Conservation (phyloP, 2,113 vertebrate species). For the Macroglossus sobrinus region DNA sequence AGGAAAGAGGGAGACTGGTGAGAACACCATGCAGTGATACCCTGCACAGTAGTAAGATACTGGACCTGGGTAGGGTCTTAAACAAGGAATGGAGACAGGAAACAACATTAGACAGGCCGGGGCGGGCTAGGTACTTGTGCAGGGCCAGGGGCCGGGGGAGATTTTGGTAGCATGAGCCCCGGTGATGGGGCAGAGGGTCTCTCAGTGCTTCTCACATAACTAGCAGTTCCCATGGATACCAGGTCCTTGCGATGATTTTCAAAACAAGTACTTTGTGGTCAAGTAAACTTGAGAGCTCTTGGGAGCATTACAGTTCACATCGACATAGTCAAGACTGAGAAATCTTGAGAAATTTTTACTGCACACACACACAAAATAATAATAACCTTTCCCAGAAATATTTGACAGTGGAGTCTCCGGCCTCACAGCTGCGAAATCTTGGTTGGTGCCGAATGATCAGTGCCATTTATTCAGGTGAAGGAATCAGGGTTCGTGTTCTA, state of each 20-base stretch:
- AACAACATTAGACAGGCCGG: rapidly evolving
- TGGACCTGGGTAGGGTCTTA: rapidly evolving
- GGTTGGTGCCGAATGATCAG: rapidly evolving
- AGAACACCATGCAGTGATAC: rapidly evolving
- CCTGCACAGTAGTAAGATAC: rapidly evolving
- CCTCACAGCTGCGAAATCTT: neutral
- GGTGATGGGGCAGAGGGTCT: neutral
- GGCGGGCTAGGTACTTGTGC: rapidly evolving
- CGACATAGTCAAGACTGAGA: neutral
- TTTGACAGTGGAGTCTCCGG: neutral
- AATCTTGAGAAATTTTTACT: neutral
- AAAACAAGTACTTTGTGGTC: neutral
- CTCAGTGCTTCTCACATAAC: rapidly evolving
- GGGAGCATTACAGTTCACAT: neutral
- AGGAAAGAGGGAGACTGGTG: neutral
- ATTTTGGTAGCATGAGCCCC: neutral
- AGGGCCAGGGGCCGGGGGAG: neutral
- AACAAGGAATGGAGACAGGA: no score
- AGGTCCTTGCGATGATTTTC: neutral
- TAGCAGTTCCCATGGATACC: rapidly evolving
- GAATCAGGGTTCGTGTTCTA: no score
- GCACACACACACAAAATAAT: no score
- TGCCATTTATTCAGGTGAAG: neutral
- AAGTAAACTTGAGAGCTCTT: neutral
- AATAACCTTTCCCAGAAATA: neutral